Base-by-base conservation (phyloP, 1,140 invertebrate species). In the Sminthurides bifidus region DNA sequence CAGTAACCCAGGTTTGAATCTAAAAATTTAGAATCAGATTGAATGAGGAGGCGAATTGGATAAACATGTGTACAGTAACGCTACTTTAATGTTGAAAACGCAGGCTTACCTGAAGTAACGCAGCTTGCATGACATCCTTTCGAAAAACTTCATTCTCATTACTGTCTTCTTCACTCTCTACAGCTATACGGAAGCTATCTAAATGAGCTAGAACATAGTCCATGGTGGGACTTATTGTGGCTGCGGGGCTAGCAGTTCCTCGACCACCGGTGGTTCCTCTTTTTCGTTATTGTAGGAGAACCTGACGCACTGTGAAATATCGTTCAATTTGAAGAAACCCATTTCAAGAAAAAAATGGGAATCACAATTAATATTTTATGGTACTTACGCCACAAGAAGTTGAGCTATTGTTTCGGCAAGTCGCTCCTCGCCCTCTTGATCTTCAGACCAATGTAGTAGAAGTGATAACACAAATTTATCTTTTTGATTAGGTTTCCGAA, bases 251-350 rank as follows among this genome's bases (percentile, higher is more conserved):
- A 29, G 62, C 58, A 17, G 41, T 67, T 76, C 78, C 69, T 75
- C 73, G 70, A 76, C 76, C 59, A 75, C 74, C 60, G 73, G 75
- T 59, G 70, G 76, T 64, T 60, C 66, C 76, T 69, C 89, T 79
- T 81, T 93, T 92, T 71, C 90, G 76, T n/a, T 71, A 92, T 94
- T 65, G 84, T 89, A 1, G 89, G 87, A 62, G 87, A 90, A 6
- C 84, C 85, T 58, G 68, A 71, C 31, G 79, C 80, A 35, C 85
- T 85, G 85, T 76, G 40, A 63, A 61, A 21, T 59, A 58, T 46
- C 69, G 63, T 54, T 72, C 72, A 24, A 70, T 70, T 12, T 70
- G 82, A 81, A 72, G 78, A 84, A 56, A 87, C 74, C 37, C 87
- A 71, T 64, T 79, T 78, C 37, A 82, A 23, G 33, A 35, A 10